Base-by-base conservation (phyloP, 1,140 invertebrate genomes). In the Rhizoglyphus robini region DNA sequence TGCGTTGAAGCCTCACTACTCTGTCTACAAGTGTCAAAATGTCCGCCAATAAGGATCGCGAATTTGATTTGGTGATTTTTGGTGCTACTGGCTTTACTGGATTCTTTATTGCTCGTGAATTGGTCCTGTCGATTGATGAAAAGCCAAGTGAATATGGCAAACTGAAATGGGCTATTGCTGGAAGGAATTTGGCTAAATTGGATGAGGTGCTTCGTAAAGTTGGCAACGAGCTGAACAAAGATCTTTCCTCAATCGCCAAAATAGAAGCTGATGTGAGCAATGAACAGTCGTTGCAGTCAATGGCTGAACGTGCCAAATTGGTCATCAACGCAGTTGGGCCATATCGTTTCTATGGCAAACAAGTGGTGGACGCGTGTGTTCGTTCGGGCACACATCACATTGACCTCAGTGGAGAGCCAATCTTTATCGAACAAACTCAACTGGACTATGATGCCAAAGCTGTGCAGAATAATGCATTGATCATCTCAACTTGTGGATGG, bases 351-450 rank as follows among this genome's bases (percentile, higher is more conserved):
- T 89, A 84, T 77, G 94, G 94, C 3, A 89, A 95, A 72, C 78
- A 83, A n/a, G 87, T 96, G n/a, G 85, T 96, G 0, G 85, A 86
- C 71, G 88, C 90, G 4, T 94, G 91, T 70, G 82, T 98, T 48
- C 83, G 84, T 60, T 81, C 82, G 57, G 81, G 81, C 66, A 85
- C 90, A 0, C 84, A 91, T 78, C 85, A 95, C 75, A 81, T 97
- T 4, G 94, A 98, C 78, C 84, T 96, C 20, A 88, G 83, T 75
- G 92, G 88, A 15, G 92, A 96, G 76, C 86, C 90, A 1, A 80
- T 84, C 76, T 96, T 83, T 62, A 34, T 96, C 74, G 90, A 96
- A 76, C 78, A 71, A 30, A 88, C 93, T 78, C 87, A 90, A 74
- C 72, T 92, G 48, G 77, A 86, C 69, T 91, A 94, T 75, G 79